Conservation (phyloP, 2,888 invertebrate species). For the Noctua comes region DNA sequence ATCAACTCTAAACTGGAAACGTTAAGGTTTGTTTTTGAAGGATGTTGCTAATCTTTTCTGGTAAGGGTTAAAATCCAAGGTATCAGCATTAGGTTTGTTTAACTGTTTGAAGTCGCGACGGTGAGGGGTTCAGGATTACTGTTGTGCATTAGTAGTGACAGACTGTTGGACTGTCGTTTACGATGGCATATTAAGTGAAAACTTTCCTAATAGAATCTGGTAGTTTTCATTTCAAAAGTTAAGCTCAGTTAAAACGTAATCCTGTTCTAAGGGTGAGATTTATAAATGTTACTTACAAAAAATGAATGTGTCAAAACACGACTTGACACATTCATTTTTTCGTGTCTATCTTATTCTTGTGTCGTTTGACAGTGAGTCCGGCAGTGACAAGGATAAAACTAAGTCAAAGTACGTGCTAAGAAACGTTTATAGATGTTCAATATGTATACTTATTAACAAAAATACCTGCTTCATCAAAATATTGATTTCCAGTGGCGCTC, state of each 20-base stretch:
- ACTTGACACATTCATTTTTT: too few relatives aligned
- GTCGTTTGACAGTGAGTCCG: too few relatives aligned
- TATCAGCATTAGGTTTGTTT: constrained; percentile 35
- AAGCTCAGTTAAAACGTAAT: background rate
- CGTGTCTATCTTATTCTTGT: too few relatives aligned
- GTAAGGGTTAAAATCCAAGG: constrained; percentile 40
- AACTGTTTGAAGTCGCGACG: constrained; percentile 29
- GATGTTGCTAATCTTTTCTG: background rate
- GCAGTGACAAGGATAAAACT: too few relatives aligned
- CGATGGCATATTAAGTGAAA: background rate
- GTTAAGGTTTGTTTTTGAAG: constrained; percentile 10
- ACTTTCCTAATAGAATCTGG: background rate
- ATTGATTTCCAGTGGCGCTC: background rate
- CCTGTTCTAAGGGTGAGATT: background rate
- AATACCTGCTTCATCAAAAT: background rate
- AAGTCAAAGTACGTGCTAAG: too few relatives aligned
- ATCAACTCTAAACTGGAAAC: background rate
- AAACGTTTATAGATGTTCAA: too few relatives aligned
- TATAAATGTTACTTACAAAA: background rate
- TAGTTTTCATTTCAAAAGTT: background rate
- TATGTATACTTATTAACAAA: background rate
- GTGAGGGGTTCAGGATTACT: constrained; percentile 24
- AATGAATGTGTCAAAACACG: background rate
- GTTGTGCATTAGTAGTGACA: constrained; percentile 15
- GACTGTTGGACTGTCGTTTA: constrained; percentile 2